Base-by-base conservation (phyloP, 2,797 vertebrate species). In the Halcyon chelicuti region DNA sequence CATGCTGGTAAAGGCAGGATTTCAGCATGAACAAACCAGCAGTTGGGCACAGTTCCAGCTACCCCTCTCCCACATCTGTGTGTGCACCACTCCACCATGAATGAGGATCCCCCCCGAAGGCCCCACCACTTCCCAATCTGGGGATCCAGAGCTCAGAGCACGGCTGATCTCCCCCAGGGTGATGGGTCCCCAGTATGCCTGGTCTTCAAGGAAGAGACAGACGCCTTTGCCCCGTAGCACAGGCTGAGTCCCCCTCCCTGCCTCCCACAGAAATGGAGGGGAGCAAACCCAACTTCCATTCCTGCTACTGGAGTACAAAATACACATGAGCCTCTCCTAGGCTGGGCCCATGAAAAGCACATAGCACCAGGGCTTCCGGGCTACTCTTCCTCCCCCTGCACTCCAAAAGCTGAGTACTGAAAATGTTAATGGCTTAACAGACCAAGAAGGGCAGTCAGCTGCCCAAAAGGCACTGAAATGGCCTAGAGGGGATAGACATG, bases 41-140 rank as follows among this genome's bases (percentile, higher is more conserved):
- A 28, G 42, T 25, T 84, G 61, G 62, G 57, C 14, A 60, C 0
- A 4, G 78, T 26, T 9, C 22, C 3, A 13, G 21, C 14, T 2
- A 0, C 26, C 17, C n/a, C 20, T 49, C 46, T 86, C 63, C 29
- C 14, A 18, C 40, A 31, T 5, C 35, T 37, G 0, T 14, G 44
- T 2, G 3, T 3, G 29, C 25, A 52, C 7, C 1, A 2, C 29
- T 84, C 42, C 74, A 31, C 25, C 10, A 2, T 26, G 28, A 54
- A 29, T 3, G 28, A 75, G 33, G 20, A 67, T 22, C 9, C 13
- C 17, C 22, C 19, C 0, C 37, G 37, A 0, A 9, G n/a, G 39
- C 18, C 25, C 13, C 11, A 31, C 15, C 23, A 79, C 4, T 9
- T 52, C 40, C 49, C 49, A 40, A 9, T 65, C 37, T 0, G 0